Conservation (phyloP, 2,113 vertebrate genomes). For the Leuciscus idus region DNA sequence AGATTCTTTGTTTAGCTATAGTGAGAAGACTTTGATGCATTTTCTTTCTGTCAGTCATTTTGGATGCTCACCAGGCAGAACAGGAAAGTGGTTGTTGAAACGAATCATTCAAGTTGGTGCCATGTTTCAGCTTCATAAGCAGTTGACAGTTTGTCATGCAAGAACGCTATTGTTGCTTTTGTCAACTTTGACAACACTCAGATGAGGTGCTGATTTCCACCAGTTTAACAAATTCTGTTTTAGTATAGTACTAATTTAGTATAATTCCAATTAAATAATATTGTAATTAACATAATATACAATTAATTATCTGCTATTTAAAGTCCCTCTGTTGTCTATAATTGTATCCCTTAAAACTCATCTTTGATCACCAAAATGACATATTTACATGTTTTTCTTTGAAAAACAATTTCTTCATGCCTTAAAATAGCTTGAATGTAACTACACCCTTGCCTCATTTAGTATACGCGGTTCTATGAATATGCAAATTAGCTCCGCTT, state of each 20-base stretch:
- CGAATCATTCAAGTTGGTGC: not conserved
- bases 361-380: no score
- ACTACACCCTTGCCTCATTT: no score
- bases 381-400: no score
- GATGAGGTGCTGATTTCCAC: not conserved
- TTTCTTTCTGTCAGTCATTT: not conserved
- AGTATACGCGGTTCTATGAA: no score
- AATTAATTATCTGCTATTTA: not conserved
- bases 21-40: not conserved
- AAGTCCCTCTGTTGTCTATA: no score
- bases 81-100: not conserved
- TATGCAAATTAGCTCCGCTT: no score
- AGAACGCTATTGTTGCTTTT: not conserved
- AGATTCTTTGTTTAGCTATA: not conserved
- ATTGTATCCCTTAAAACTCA: no score
- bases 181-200: constrained; percentile 10
- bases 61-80: not conserved
- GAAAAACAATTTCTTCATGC: no score
- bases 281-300: not conserved
- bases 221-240: no score
- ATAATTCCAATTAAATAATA: not conserved
- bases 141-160: not conserved
- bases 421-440: no score
- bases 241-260: no score
- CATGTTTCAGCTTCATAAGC: not conserved